Conservation (phyloP, 2,797 vertebrate genomes). For the Tinamus major region DNA sequence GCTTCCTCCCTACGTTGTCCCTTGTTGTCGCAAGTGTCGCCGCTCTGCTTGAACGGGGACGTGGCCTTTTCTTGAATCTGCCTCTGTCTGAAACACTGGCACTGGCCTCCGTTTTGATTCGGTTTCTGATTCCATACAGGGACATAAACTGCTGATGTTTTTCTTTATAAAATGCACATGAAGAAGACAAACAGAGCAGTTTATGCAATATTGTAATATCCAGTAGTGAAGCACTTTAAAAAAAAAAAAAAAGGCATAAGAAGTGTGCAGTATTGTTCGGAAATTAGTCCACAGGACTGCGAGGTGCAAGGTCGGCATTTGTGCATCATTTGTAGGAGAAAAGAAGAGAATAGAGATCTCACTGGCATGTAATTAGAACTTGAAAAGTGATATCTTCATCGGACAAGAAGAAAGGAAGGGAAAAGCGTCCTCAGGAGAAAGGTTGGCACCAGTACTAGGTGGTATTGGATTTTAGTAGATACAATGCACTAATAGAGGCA, state of each 20-base stretch:
- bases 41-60: constrained; percentile 44
- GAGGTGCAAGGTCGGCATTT: not conserved
- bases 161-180: not conserved
- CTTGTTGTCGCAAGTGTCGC: constrained; percentile 43
- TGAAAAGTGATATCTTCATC: constrained; percentile 20
- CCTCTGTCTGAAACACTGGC: not conserved
- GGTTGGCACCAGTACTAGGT: not conserved
- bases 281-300: not conserved
- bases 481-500: not conserved
- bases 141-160: not conserved
- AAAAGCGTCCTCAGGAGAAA: constrained; percentile 10
- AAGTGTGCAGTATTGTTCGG: not conserved
- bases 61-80: not conserved
- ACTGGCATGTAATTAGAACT: not conserved
- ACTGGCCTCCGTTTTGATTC: not conserved
- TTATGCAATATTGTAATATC: not conserved
- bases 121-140: not conserved
- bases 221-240: not conserved
- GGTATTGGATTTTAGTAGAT: not conserved
- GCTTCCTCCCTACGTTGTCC: constrained; percentile 43
- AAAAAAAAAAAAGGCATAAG: not conserved
- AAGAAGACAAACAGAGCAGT: not conserved
- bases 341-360: constrained; percentile 4
- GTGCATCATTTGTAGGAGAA: not conserved
- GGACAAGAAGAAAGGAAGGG: not conserved